A percentile compares a stretch with the other conserved stretches of the same genome.
Conservation (phyloP, 1,140 invertebrate species). For the Ganaspis sp. region DNA sequence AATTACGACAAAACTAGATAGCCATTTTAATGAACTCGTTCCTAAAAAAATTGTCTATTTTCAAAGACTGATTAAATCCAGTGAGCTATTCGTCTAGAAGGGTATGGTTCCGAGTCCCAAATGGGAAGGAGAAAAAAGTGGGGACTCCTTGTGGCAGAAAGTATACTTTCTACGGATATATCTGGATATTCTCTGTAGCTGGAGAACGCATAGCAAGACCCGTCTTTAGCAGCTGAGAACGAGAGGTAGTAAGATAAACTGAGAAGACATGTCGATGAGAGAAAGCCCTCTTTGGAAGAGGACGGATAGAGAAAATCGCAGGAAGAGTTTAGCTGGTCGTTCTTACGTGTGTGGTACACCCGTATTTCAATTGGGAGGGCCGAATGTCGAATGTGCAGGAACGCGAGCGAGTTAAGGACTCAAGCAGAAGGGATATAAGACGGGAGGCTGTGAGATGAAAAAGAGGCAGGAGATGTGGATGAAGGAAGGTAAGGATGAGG, state of each 20-base stretch:
- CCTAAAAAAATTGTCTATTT: no score
- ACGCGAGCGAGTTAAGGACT: slow-evolving; percentile 32
- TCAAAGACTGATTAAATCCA: no score
- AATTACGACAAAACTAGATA: no score
- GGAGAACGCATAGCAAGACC: not conserved
- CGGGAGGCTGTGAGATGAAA: not conserved
- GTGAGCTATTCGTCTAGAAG: no score
- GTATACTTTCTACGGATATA: no score
- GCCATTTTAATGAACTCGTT: no score
- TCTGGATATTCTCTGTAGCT: not conserved
- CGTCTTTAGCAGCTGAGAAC: not conserved
- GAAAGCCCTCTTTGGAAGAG: not conserved
- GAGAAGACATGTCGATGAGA: slow-evolving; percentile 5
- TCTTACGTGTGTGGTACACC: slow-evolving; percentile 59
- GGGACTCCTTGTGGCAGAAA: not conserved
- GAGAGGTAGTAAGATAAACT: not conserved
- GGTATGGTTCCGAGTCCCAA: not conserved
- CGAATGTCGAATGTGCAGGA: slow-evolving; percentile 62
- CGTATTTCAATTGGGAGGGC: slow-evolving; percentile 71
- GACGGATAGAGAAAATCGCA: slow-evolving; percentile 33
- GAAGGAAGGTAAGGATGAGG: no score
- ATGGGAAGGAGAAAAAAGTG: not conserved
- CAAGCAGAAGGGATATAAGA: slow-evolving; percentile 11
- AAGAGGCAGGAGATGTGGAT: slow-evolving; percentile 4
- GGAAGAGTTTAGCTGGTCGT: slow-evolving; percentile 40